Evolutionary conservation across 2,888 invertebrate genomes (phyloP).

Genomic region (Lobophora halterata): DNA sequence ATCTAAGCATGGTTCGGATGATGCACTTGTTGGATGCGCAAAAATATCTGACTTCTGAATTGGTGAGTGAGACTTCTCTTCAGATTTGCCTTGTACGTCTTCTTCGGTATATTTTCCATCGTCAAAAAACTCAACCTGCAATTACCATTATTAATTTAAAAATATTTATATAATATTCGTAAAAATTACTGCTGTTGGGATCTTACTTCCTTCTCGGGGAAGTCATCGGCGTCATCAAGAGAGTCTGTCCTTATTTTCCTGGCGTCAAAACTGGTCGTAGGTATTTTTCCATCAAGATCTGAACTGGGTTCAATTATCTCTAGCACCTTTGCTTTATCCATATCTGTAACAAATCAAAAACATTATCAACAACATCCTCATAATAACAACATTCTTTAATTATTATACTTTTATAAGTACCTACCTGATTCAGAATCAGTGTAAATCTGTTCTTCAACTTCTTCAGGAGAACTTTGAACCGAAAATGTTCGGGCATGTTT

Average conservation of each 20-base stretch:
- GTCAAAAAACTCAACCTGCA: conserved; percentile 65
- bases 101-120: too few species aligned
- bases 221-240: conserved; percentile 76
- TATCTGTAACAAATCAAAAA: conserved; percentile 51
- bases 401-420: not conserved
- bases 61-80: conserved; percentile 28
- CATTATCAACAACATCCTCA: too few species aligned
- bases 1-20: conserved; percentile 28
- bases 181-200: not conserved
- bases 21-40: conserved; percentile 43
- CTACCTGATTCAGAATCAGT: conserved; percentile 77
- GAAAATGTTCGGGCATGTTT: conserved; percentile 73
- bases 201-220: conserved; percentile 74
- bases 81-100: conserved; percentile 37
- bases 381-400: not conserved
- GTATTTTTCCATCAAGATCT: conserved; percentile 62
- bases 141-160: conserved; percentile 19
- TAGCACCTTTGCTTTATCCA: conserved; percentile 77
- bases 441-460: conserved; percentile 78
- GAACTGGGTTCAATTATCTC: conserved; percentile 77
- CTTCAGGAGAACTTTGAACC: conserved; percentile 77
- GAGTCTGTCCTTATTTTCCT: conserved; percentile 74
- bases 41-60: conserved; percentile 25
- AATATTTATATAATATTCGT: not conserved
- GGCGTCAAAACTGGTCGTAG: conserved; percentile 67